Evolutionary conservation across 2,113 vertebrate species (phyloP), one percentile per base, ranked within the genome.

Genomic region (Sisor rabdophorus): DNA sequence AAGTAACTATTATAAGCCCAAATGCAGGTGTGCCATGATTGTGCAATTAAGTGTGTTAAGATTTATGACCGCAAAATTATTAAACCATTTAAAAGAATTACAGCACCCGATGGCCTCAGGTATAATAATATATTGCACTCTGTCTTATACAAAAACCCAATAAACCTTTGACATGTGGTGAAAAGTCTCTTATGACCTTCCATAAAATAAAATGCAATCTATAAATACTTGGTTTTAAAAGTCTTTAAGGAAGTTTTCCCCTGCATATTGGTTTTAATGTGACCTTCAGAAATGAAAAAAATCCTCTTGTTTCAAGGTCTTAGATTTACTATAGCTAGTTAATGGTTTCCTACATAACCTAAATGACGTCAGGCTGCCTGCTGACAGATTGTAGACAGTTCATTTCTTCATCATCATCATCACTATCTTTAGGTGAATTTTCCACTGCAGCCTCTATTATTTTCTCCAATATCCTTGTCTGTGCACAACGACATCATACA

Each of bases 61-160:
- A 12, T 6, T 24, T 32, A 15, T 7, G 5, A 26, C 15, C 26
- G 48, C 17, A 28, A 48, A 30, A 28, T 71, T 44, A 78, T 78
- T 71, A 63, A 44, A 40, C 30, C 53, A 12, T 15, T 32, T 20
- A 78, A 54, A 17, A 54, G 16, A 71, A 53, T 44, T 28, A 6
- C 30, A 26, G 76, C 22, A 40, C 0, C n/a, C n/a, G 30, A 59
- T 16, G 59, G 74, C 75, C 8, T 12, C 12, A 20, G 19, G 20
- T 54, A 44, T 6, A 11, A 30, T 26, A 16, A 56, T 9, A 40
- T 24, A 16, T 15, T 65, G 50, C 50, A 67, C n/a, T 55, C n/a
- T 40, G 50, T 53, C 61, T 16, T 11, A 54, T 10, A 54, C 7
- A 3, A 40, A 61, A 76, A 63, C 64, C 60, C 73, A 65, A 64